phyloP scores from a whole-genome alignment of 1,140 invertebrate species.

The Parasteatoda tepidariorum region DNA sequence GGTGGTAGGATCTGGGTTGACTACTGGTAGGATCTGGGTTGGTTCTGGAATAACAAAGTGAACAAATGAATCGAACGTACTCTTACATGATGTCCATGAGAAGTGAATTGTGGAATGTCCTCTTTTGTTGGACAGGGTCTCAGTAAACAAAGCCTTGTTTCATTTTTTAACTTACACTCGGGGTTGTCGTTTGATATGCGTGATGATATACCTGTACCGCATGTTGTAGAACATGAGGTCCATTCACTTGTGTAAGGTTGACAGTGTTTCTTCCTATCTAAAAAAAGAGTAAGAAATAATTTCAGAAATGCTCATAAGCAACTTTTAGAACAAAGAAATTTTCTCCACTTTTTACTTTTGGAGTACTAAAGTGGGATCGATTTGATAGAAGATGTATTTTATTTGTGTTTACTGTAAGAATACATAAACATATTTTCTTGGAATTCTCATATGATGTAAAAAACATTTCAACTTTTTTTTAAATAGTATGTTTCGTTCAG shows the following conservation, averaged over 20 bases:
- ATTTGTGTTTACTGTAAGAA: too few species aligned
- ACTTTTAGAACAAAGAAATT: too few species aligned
- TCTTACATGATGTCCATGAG: conserved; percentile 57
- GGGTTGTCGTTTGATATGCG: conserved; percentile 74
- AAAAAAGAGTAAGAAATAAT: conserved; percentile 9
- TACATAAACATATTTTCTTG: too few species aligned
- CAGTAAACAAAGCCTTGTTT: conserved; percentile 75
- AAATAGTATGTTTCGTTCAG: too few species aligned
- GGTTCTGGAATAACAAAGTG: not conserved
- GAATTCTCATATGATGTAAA: too few species aligned
- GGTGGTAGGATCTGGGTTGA: too few species aligned
- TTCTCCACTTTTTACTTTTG: too few species aligned
- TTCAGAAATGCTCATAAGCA: too few species aligned
- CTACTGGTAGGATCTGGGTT: too few species aligned
- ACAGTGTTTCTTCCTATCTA: conserved; percentile 53
- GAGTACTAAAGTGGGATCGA: too few species aligned
- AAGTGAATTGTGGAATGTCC: not conserved
- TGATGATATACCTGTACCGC: conserved; percentile 75
- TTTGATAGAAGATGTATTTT: too few species aligned
- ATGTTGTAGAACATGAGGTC: conserved; percentile 74
- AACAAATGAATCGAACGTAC: conserved; percentile 32
- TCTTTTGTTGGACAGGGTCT: conserved; percentile 67
- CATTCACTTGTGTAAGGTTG: conserved; percentile 71
- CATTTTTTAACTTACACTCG: conserved; percentile 73
- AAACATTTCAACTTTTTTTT: too few species aligned